Evolutionary conservation across 1,140 invertebrate genomes (phyloP), one percentile per base, ranked within the genome.

Genomic region (Drosophila serrata): DNA sequence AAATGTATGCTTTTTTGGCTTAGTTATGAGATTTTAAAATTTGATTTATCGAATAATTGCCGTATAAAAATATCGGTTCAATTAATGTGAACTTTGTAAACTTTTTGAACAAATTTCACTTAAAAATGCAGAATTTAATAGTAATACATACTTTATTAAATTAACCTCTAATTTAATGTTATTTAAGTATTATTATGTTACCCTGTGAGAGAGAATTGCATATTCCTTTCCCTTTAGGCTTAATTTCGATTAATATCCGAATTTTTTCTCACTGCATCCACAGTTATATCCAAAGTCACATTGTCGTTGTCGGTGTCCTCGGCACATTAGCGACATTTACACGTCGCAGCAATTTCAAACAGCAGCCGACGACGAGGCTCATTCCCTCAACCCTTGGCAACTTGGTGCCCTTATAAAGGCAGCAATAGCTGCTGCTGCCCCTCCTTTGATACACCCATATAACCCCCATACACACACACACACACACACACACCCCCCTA

Each of bases 311-410:
- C 63, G 62, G 62, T 73, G 63, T 75, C 67, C 62, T 67, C 69
- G 68, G 48, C 85, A 88, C 81, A 88, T 88, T 88, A 88, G 84
- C 84, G 80, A 90, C 84, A 90, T 90, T 88, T 88, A 88, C 84
- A 88, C 84, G 84, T 88, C 84, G 84, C 85, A 88, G 84, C 84
- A 84, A 88, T 88, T 88, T 90, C 81, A 68, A 90, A 85, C 84
- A 88, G 85, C 84, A 88, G 84, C 78, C 81, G 77, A 81, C 84
- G 82, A 64, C 85, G 80, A 64, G 60, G 73, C 69, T 69, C 58
- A 61, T 49, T 64, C 59, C 39, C 45, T 17, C 24, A 12, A 17
- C 53, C 9, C 12, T 33, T 33, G 13, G n/a, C 15, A 35, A 45
- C 59, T 13, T 37, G 33, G 33, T 48, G 45, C 42, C 64, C 49